Conservation (phyloP, 2,797 vertebrate species). For the Melanotaenia pygmaea region DNA sequence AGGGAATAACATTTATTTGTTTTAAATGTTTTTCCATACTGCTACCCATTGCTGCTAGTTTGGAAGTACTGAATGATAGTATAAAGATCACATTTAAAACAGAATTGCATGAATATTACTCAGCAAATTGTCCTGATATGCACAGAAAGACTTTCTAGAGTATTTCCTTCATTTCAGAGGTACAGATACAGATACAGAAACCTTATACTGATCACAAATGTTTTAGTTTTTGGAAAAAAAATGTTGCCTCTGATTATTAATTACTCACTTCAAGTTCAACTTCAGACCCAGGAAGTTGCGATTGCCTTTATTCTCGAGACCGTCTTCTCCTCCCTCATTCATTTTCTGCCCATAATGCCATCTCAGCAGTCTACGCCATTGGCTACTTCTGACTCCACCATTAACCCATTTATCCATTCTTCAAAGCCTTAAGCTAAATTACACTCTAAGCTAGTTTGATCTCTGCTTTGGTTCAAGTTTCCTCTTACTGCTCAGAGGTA, state of each 20-base stretch:
- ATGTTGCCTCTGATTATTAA: background rate
- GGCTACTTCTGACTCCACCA: constrained; percentile 45
- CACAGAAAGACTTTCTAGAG: background rate
- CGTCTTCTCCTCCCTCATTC: constrained; percentile 40
- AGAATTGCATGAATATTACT: background rate
- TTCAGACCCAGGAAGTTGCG: constrained; percentile 37
- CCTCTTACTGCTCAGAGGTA: background rate
- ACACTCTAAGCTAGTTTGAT: background rate
- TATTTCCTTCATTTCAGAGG: background rate
- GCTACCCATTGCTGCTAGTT: background rate
- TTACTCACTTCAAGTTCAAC: constrained; percentile 77
- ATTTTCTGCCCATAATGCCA: constrained; percentile 66
- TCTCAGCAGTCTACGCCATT: constrained; percentile 73
- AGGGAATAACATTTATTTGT: background rate
- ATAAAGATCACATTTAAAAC: background rate
- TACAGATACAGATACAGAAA: background rate
- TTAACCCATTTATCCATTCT: constrained; percentile 57
- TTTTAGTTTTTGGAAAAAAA: background rate
- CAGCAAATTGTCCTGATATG: background rate
- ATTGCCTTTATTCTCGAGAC: constrained; percentile 53
- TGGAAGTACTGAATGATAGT: background rate
- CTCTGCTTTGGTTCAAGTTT: background rate
- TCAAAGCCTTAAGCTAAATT: background rate
- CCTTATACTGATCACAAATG: background rate
- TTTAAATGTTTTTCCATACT: background rate